These are phyloP conservation scores for Heliothis peltigera DNA, from an alignment of 2,888 invertebrate species.

Conservation along the genomic window DNA sequence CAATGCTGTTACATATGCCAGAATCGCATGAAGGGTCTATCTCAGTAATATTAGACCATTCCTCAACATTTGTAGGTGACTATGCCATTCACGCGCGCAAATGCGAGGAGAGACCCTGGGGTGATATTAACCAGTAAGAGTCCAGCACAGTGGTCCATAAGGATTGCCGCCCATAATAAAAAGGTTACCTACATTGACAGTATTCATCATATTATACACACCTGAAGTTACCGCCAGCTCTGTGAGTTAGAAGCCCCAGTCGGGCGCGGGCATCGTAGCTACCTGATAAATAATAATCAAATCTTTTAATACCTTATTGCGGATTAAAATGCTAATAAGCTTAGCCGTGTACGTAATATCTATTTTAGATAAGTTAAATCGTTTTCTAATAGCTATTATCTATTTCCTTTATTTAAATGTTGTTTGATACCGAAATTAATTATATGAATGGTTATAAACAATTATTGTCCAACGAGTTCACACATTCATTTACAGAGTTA, in stretches of 20 bases:
- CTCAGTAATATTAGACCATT: too few species aligned
- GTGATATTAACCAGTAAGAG: too few species aligned
- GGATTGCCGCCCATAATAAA: too few species aligned
- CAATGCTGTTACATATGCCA: too few species aligned
- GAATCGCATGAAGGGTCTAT: too few species aligned
- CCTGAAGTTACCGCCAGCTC: constrained; percentile 74
- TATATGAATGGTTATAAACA: neutral
- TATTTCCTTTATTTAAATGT: neutral
- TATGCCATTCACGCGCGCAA: too few species aligned
- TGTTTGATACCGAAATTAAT: neutral
- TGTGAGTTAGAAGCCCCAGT: constrained; percentile 65
- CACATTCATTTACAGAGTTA: too few species aligned
- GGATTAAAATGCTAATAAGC: constrained; percentile 24
- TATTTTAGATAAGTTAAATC: constrained; percentile 6
- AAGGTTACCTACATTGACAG: too few species aligned
- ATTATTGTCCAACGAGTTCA: neutral
- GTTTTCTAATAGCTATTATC: neutral
- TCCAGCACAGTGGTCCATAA: too few species aligned
- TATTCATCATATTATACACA: constrained; percentile 35
- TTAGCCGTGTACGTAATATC: neutral
- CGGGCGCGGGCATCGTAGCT: constrained; percentile 70
- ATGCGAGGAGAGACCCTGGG: too few species aligned
- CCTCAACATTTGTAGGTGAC: too few species aligned
- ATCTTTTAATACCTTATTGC: constrained; percentile 6
- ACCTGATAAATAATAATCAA: constrained; percentile 62